Conservation (phyloP, 2,113 vertebrate genomes). For the Piprites chloris region DNA sequence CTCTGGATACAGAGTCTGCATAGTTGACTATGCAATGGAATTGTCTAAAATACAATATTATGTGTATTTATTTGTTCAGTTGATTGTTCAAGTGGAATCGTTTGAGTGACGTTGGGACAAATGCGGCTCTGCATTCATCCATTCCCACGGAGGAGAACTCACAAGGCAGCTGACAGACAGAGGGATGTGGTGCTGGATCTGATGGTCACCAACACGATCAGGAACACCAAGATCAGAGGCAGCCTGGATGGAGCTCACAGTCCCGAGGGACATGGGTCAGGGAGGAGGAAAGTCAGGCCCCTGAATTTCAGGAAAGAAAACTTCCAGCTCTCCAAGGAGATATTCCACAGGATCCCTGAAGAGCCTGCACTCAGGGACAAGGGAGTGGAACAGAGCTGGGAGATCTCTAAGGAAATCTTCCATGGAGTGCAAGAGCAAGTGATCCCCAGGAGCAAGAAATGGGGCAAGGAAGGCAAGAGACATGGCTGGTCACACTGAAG, state of each 20-base stretch:
- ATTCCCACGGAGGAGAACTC: no score
- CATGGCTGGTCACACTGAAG: neutral
- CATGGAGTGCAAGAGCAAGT: fast-evolving
- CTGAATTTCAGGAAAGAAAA: neutral
- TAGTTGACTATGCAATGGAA: neutral
- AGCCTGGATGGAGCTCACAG: neutral
- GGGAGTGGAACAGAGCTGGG: neutral
- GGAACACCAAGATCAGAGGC: no score
- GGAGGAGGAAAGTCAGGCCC: neutral
- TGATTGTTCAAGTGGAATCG: no score
- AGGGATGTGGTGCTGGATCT: no score
- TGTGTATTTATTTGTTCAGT: neutral
- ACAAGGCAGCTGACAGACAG: no score
- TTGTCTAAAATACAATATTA: neutral
- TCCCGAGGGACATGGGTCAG: no score
- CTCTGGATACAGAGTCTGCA: neutral
- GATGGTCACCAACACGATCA: no score
- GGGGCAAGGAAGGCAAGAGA: neutral
- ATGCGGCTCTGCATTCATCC: no score
- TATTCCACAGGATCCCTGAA: neutral
- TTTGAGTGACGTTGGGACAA: no score
- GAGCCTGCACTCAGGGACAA: neutral
- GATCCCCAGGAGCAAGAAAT: neutral
- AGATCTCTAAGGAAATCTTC: neutral
- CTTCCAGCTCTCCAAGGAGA: neutral